These are phyloP conservation scores for Tupaia chinensis DNA, from an alignment of 2,113 vertebrate species.

Conservation along the genomic window DNA sequence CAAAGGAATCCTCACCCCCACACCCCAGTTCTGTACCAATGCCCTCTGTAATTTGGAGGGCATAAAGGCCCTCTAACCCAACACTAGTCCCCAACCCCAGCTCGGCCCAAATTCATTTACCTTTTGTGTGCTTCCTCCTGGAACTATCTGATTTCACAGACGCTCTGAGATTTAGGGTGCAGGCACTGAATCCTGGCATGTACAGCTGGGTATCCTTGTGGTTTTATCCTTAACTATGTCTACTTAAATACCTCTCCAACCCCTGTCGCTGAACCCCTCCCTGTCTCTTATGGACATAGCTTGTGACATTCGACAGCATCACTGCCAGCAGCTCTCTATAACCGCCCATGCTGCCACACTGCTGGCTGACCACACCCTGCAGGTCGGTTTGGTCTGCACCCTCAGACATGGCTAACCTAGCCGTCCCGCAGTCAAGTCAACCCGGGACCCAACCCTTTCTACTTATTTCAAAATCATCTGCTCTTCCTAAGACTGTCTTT, in stretches of 20 bases:
- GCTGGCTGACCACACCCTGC: background rate
- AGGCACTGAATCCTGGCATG: background rate
- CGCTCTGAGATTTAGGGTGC: background rate
- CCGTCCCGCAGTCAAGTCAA: background rate
- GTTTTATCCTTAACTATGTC: background rate
- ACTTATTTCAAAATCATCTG: background rate
- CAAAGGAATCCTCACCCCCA: background rate
- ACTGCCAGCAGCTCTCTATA: background rate
- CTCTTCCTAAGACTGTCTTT: slow-evolving; percentile 29
- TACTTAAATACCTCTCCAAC: background rate
- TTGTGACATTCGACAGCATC: background rate
- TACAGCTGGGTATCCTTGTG: background rate
- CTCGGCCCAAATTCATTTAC: background rate
- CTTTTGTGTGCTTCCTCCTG: background rate
- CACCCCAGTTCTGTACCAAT: background rate
- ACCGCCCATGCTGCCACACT: background rate
- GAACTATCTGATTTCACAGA: background rate
- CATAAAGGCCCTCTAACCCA: background rate
- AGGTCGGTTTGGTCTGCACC: background rate
- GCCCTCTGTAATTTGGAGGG: background rate
- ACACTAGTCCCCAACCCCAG: background rate
- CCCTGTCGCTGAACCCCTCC: background rate
- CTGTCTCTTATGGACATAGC: background rate
- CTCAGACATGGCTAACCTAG: background rate
- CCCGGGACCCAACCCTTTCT: background rate